phyloP scores from a whole-genome alignment of 2,113 vertebrate genomes.

The Boleophthalmus pectinirostris region DNA sequence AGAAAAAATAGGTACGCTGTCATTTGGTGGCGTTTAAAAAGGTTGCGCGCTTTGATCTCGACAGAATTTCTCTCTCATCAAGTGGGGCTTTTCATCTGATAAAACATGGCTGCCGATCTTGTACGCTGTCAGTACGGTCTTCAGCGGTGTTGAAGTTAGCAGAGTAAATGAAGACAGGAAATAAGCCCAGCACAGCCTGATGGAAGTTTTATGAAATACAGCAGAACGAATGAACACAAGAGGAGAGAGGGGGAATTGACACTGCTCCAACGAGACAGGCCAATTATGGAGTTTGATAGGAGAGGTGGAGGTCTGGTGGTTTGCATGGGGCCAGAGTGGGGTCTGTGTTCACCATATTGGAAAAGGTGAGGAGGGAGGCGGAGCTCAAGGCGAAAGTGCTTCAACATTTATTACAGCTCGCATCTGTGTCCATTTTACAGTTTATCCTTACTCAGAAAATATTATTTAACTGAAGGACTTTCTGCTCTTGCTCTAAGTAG shows the following conservation, averaged over 20 bases:
- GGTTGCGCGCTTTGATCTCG: slow-evolving; percentile 27
- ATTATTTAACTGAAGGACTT: too few relatives aligned
- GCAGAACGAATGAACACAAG: slow-evolving; percentile 17
- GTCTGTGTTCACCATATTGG: slow-evolving; percentile 43
- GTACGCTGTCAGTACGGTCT: slow-evolving; percentile 42
- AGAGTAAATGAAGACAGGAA: slow-evolving; percentile 47
- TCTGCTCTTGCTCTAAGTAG: too few relatives aligned
- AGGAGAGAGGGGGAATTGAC: slow-evolving; percentile 6
- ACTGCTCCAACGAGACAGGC: slow-evolving; percentile 38
- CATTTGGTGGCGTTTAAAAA: slow-evolving; percentile 27
- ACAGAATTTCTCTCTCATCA: slow-evolving; percentile 37
- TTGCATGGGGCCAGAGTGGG: slow-evolving; percentile 35
- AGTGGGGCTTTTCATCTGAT: slow-evolving; percentile 36
- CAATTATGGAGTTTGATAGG: slow-evolving; percentile 61
- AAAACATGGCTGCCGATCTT: slow-evolving; percentile 43
- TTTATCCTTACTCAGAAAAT: too few relatives aligned
- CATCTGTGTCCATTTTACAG: slow-evolving; percentile 29
- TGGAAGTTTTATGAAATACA: slow-evolving; percentile 58
- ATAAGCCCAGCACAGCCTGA: slow-evolving; percentile 33
- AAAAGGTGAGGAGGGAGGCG: too few relatives aligned
- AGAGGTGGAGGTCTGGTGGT: slow-evolving; percentile 49
- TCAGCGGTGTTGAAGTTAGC: slow-evolving; percentile 30
- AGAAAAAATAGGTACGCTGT: slow-evolving; percentile 22
- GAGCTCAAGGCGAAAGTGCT: slow-evolving; percentile 18
- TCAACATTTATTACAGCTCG: slow-evolving; percentile 43